These are phyloP conservation scores for Paradoxurus hermaphroditus DNA, from an alignment of 2,113 vertebrate genomes.

Conservation along the genomic window DNA sequence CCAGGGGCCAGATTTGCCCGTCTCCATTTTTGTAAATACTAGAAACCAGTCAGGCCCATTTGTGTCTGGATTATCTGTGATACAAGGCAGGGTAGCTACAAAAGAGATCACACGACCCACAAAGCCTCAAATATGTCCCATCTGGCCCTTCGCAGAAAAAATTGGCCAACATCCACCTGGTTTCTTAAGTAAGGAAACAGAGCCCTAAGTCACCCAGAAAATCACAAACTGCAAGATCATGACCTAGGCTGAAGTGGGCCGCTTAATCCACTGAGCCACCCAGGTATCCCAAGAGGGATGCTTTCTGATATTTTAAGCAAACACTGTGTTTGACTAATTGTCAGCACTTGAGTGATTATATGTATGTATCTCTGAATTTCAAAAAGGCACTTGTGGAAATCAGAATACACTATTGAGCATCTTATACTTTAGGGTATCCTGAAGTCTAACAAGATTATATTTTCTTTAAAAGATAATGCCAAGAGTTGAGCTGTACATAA, in stretches of 20 bases:
- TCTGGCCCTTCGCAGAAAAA: not conserved
- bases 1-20: not conserved
- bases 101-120: not conserved
- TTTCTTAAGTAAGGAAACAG: not conserved
- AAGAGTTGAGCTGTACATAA: not conserved
- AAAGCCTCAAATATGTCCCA: not conserved
- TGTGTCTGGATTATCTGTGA: not conserved
- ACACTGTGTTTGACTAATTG: not conserved
- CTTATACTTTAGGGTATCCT: not conserved
- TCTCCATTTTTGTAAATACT: not conserved
- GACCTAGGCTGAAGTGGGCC: no score
- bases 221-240: no score
- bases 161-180: not conserved
- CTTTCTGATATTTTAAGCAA: not conserved
- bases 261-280: no score
- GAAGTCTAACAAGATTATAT: not conserved
- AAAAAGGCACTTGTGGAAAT: not conserved
- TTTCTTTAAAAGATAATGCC: not conserved
- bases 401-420: not conserved
- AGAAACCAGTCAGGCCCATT: fast-evolving
- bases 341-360: not conserved
- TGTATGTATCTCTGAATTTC: not conserved
- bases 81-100: not conserved
- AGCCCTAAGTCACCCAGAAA: not conserved
- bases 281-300: not conserved